Base-by-base conservation (phyloP, 2,888 invertebrate species). In the Neoitamus cyanurus region DNA sequence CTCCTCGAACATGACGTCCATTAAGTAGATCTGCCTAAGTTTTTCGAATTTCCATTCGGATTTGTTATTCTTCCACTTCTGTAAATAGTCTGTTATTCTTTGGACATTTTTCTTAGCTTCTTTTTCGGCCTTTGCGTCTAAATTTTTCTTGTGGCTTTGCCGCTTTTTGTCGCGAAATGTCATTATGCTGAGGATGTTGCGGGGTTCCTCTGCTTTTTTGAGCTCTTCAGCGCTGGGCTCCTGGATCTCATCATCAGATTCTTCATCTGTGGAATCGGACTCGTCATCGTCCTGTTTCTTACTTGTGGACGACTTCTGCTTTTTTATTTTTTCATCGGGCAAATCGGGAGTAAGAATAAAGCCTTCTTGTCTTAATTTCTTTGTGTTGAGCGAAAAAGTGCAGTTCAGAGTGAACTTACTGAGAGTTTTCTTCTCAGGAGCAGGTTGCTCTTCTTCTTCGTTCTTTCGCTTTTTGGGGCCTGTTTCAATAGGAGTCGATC, bases 11-110 rank as follows among this genome's bases (percentile, higher is more conserved):
- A 95, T 93, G 88, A 95, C 93, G 86, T 94, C 94, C 87, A 94
- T 94, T 78, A 96, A 91, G 93, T 95, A 96, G n/a, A 94, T 93
- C 91, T 96, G 96, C 85, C 94, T 93, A 1, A 94, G 90, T 90
- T 96, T 96, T 90, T 95, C 95, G 89, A 96, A 96, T 90, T 96
- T 96, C 96, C 96, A 96, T 87, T 95, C 93, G 70, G 90, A 91
- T 86, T 91, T 93, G 85, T 93, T 92, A 88, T 95, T 92, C 89
- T 95, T 95, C 96, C 96, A 96, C 88, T 94, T 93, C 1, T 93
- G 93, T 80, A 96, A 89, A 89, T 96, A 96, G 88, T 92, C 94
- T 20, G 94, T 91, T 85, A 94, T 94, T 85, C 94, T 94, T 70
- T 93, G 90, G 87, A 93, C 93, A 11, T 93, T 92, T 83, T 93